phyloP scores from a whole-genome alignment of 2,797 vertebrate species.

The Pachyuromys duprasi region DNA sequence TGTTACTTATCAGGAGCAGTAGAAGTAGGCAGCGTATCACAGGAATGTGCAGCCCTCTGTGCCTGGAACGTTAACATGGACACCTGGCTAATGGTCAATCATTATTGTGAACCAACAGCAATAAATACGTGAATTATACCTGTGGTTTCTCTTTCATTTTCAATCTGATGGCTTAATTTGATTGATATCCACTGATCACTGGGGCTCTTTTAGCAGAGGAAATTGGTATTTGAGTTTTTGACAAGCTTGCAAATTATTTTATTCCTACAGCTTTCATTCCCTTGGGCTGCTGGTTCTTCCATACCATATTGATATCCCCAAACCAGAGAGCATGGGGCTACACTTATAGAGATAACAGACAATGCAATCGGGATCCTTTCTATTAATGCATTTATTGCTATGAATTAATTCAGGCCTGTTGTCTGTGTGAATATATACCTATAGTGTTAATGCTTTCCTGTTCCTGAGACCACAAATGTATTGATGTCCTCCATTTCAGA shows the following conservation, averaged over 20 bases:
- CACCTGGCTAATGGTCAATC: not conserved
- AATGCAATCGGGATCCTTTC: not conserved
- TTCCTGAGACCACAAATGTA: not conserved
- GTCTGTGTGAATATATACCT: not conserved
- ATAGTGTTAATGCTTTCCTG: not conserved
- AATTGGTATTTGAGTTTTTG: conserved; percentile 42
- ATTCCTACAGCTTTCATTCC: not conserved
- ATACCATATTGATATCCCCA: not conserved
- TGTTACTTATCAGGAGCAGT: not conserved
- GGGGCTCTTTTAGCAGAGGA: not conserved
- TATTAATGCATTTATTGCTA: not conserved
- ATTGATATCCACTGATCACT: not conserved
- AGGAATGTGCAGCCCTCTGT: not conserved
- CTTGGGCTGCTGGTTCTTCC: not conserved
- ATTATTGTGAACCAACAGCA: not conserved
- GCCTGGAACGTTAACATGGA: not conserved
- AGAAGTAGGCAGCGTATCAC: not conserved
- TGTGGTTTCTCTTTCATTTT: conserved; percentile 42
- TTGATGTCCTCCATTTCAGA: not conserved
- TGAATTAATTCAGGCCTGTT: not conserved
- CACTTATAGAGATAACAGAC: not conserved
- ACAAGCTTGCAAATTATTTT: conserved; percentile 21
- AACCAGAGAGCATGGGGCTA: not conserved
- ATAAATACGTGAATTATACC: not conserved
- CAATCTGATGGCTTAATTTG: conserved; percentile 14